Evolutionary conservation across 2,797 vertebrate genomes (phyloP), one percentile per base, ranked within the genome.

Genomic region (Myotis findleyi): DNA sequence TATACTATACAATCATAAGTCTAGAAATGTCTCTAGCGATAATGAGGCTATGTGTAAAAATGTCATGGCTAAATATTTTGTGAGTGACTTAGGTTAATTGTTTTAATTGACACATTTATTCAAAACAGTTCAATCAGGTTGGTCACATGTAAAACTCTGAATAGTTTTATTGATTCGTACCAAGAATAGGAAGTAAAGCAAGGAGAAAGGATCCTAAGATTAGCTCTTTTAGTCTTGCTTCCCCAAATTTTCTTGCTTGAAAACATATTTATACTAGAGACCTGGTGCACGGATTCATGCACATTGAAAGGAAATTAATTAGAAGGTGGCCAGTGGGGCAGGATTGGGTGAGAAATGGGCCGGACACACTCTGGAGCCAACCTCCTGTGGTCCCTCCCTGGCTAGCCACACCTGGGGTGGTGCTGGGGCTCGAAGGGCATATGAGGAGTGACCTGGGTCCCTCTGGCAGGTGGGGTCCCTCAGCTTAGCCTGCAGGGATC

Each of bases 41-140:
- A 59, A 96, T 76, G 20, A 66, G 44, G 3, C 5, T 81, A 30
- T 68, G 2, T 84, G 27, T 93, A 80, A 79, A 95, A 93, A 84
- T 81, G 30, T 27, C 49, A 13, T 59, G 17, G 4, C 21, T 92
- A 82, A 86, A 69, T 81, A 93, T 68, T 89, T 59, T 95, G 47
- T 30, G n/a, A 76, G 5, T 36, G 38, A 87, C 14, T 83, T 88
- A 25, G 4, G 8, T 73, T 87, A 73, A 49, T n/a, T 79, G 13
- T 77, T 30, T 93, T 90, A 36, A 91, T 51, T 81, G 6, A 49
- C 17, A 33, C 49, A 76, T 62, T 76, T 44, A 87, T 23, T 80
- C 21, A 89, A 71, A 93, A 72, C 16, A 72, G 7, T 93, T 11
- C 30, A 80, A 5, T 66, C n/a, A 81, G 13, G 36, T n/a, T 25